phyloP scores from a whole-genome alignment of 2,797 vertebrate genomes.

The Jordanella pulchra region DNA sequence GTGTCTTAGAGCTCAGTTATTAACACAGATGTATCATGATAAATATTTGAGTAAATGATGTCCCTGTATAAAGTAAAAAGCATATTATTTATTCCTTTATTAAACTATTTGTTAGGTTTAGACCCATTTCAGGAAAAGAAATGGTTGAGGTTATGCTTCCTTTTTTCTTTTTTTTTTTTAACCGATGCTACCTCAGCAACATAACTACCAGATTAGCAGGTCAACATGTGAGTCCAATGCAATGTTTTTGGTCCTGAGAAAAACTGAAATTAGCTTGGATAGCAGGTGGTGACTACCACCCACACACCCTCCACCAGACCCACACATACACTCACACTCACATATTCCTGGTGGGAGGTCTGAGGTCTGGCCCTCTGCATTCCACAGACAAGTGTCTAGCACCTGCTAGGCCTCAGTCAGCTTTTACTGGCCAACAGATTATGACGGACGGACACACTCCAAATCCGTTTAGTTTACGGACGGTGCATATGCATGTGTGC shows the following conservation, averaged over 20 bases:
- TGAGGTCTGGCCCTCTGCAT: constrained; percentile 71
- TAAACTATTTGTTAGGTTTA: too few relatives aligned
- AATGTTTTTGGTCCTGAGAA: constrained; percentile 55
- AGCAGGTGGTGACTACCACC: constrained; percentile 75
- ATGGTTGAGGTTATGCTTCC: too few relatives aligned
- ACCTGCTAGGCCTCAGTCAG: constrained; percentile 76
- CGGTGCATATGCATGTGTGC: constrained; percentile 33
- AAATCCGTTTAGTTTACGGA: constrained; percentile 72
- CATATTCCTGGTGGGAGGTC: constrained; percentile 75
- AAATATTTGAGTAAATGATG: background rate
- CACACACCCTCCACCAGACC: constrained; percentile 49
- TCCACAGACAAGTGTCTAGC: constrained; percentile 81
- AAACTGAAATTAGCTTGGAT: constrained; percentile 67
- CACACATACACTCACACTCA: constrained; percentile 40
- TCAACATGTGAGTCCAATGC: constrained; percentile 15
- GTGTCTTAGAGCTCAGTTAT: background rate
- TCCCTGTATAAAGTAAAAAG: too few relatives aligned
- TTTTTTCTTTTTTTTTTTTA: too few relatives aligned
- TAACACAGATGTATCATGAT: background rate
- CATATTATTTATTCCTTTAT: too few relatives aligned
- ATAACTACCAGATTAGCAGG: background rate
- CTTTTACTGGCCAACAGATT: constrained; percentile 67
- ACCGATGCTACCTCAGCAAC: too few relatives aligned
- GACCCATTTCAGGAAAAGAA: too few relatives aligned
- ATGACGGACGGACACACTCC: constrained; percentile 67